phyloP scores from a whole-genome alignment of 2,888 invertebrate species.

The Acleris cristana region DNA sequence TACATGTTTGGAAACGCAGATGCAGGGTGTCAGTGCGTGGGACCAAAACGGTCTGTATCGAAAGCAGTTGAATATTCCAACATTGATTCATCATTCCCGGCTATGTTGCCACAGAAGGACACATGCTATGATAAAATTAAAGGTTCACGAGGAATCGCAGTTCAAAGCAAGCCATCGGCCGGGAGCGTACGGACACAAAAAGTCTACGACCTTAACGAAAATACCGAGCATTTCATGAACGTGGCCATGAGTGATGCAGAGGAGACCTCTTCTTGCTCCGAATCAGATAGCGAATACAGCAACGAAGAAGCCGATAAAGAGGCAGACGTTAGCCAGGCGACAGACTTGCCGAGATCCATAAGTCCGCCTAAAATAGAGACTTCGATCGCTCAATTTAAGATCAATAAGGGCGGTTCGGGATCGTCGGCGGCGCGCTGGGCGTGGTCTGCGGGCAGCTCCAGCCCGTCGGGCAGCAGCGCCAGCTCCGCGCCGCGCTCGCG shows the following conservation, averaged over 20 bases:
- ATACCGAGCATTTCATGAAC: conserved; percentile 67
- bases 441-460: conserved; percentile 39
- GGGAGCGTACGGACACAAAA: conserved; percentile 58
- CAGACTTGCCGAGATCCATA: conserved; percentile 40
- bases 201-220: conserved; percentile 72
- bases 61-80: conserved; percentile 53
- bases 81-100: conserved; percentile 58
- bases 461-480: conserved; percentile 52
- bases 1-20: conserved; percentile 55
- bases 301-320: conserved; percentile 32
- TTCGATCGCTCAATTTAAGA: conserved; percentile 63
- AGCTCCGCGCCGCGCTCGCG: conserved; percentile 58
- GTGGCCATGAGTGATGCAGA: conserved; percentile 59
- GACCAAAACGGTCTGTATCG: conserved; percentile 33
- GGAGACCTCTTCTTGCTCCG: conserved; percentile 6
- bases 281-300: conserved; percentile 46
- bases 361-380: conserved; percentile 72
- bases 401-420: conserved; percentile 44
- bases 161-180: conserved; percentile 54
- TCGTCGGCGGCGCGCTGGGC: background rate
- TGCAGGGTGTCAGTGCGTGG: conserved; percentile 54
- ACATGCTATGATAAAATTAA: conserved; percentile 50
- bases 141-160: conserved; percentile 40
- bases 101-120: conserved; percentile 53
- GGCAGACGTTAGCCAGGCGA: conserved; percentile 25